Conservation (phyloP, 2,888 invertebrate species). For the Eupithecia subumbrata region DNA sequence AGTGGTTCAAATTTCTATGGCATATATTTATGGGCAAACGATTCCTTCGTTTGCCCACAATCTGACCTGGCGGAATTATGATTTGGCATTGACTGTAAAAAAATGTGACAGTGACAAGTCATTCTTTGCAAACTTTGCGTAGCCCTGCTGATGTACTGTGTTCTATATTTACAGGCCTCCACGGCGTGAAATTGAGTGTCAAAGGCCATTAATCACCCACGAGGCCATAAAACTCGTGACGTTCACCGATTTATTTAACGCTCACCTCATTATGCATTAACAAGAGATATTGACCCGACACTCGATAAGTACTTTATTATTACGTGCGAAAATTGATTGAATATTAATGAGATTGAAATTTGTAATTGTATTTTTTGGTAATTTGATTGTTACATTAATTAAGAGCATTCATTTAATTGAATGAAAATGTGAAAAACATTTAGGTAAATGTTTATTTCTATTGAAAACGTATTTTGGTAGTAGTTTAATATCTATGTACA, state of each 20-base stretch:
- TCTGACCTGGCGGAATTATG: too few relatives aligned
- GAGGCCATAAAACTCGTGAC: constrained; percentile 25
- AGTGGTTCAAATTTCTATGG: too few relatives aligned
- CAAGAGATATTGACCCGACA: constrained; percentile 27
- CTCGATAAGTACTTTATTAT: constrained; percentile 1
- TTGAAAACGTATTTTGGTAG: neutral
- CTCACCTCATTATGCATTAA: constrained; percentile 31
- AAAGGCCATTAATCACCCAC: constrained; percentile 9
- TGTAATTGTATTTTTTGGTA: neutral
- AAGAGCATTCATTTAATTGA: neutral
- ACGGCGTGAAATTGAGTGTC: constrained; percentile 24
- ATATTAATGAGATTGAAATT: neutral
- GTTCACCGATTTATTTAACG: constrained; percentile 25
- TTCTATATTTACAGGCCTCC: neutral
- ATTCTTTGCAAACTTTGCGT: neutral
- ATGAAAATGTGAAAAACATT: neutral
- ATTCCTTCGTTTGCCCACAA: too few relatives aligned
- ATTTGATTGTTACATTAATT: neutral
- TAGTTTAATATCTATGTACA: neutral
- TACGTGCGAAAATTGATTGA: neutral
- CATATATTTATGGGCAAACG: too few relatives aligned
- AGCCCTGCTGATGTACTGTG: neutral
- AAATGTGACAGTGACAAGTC: neutral
- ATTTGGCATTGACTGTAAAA: too few relatives aligned
- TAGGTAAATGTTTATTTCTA: neutral